phyloP scores from a whole-genome alignment of 2,113 vertebrate species.

The Alosa alosa region DNA sequence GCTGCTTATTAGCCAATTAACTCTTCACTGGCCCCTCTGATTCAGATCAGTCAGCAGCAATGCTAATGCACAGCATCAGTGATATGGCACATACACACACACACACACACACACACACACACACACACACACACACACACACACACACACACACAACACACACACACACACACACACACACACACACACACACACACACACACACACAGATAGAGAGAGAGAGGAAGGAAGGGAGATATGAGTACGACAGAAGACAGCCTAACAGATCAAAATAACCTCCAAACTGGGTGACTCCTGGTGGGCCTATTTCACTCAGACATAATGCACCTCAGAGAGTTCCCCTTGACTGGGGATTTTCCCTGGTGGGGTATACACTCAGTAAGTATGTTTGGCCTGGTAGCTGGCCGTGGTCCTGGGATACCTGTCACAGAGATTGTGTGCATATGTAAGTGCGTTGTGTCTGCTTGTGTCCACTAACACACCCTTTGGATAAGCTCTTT shows the following conservation, averaged over 20 bases:
- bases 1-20: neutral
- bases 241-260: neutral
- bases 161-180: too few relatives aligned
- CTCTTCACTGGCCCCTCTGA: neutral
- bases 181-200: neutral
- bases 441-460: too few relatives aligned
- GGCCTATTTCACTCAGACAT: neutral
- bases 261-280: neutral
- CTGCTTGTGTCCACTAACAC: too few relatives aligned
- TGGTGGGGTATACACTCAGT: neutral
- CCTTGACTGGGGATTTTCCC: neutral
- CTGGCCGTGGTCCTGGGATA: too few relatives aligned
- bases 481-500: too few relatives aligned
- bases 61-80: slow-evolving; percentile 3
- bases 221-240: too few relatives aligned
- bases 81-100: slow-evolving; percentile 21
- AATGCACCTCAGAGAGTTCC: neutral
- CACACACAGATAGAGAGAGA: neutral
- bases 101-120: neutral
- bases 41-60: neutral
- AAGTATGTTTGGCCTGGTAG: too few relatives aligned
- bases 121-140: too few relatives aligned
- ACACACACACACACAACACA: too few relatives aligned
- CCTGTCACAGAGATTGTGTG: too few relatives aligned
- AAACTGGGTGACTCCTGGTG: neutral